Evolutionary conservation across 2,888 invertebrate genomes (phyloP).

Genomic region (Meteorus cinctellus): DNA sequence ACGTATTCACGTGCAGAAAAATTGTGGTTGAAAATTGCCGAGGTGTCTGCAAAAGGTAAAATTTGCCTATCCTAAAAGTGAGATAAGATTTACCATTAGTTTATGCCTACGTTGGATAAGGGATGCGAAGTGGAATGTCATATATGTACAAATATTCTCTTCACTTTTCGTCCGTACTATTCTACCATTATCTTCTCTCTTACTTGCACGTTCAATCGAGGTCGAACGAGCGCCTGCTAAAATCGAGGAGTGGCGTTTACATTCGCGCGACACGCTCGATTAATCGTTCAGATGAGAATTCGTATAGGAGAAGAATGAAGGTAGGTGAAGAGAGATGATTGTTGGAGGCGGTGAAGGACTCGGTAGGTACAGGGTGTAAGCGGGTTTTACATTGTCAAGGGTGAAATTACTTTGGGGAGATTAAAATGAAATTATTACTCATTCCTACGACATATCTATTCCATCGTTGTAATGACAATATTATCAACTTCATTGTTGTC

Average conservation of each 20-base stretch:
- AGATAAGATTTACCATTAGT: not conserved
- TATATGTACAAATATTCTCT: not conserved
- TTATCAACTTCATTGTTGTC: constrained; percentile 11
- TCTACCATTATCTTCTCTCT: not conserved
- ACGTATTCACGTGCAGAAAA: constrained; percentile 17
- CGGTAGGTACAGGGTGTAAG: constrained; percentile 18
- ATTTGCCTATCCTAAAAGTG: not conserved
- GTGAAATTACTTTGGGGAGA: constrained; percentile 35
- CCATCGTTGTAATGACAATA: constrained; percentile 19
- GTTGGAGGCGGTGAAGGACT: constrained; percentile 15
- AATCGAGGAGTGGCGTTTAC: constrained; percentile 46
- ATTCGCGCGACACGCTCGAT: constrained; percentile 44
- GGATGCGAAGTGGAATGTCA: not conserved
- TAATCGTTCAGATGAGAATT: constrained; percentile 43
- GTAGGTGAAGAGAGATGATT: constrained; percentile 16
- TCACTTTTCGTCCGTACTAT: not conserved
- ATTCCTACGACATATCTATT: constrained; percentile 14
- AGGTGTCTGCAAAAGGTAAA: constrained; percentile 13
- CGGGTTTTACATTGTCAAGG: constrained; percentile 19
- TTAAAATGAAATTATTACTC: constrained; percentile 43
- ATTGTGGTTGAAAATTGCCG: constrained; percentile 33
- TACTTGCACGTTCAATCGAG: constrained; percentile 40
- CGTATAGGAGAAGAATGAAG: constrained; percentile 37
- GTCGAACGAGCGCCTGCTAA: constrained; percentile 44
- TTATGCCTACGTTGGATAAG: not conserved